phyloP scores from a whole-genome alignment of 2,113 vertebrate species.

The Aegotheles bennettii region DNA sequence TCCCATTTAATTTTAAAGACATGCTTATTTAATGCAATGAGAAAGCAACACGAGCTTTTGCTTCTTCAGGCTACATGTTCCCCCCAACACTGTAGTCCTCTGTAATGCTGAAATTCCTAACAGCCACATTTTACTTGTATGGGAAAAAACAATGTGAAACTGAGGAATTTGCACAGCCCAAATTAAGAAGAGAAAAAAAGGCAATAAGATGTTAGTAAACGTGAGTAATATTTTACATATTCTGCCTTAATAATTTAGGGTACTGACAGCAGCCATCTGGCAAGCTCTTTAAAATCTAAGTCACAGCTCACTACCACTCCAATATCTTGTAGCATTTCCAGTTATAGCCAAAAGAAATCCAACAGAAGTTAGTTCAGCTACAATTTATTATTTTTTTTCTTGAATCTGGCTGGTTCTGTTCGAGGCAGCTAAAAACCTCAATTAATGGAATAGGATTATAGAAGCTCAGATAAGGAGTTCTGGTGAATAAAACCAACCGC shows the following conservation, averaged over 20 bases:
- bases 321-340: neutral
- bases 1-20: neutral
- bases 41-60: neutral
- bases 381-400: neutral
- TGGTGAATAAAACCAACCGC: neutral
- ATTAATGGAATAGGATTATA: neutral
- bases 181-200: neutral
- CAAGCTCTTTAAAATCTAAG: neutral
- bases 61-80: neutral
- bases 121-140: neutral
- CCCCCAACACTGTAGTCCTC: neutral
- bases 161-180: neutral
- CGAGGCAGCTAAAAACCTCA: neutral
- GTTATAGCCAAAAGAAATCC: neutral
- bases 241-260: neutral
- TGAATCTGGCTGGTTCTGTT: neutral
- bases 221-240: neutral
- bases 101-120: neutral
- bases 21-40: neutral
- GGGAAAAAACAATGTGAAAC: neutral
- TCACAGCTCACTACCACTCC: neutral
- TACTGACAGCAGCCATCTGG: neutral
- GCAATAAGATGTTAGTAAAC: neutral
- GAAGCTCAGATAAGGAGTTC: neutral
- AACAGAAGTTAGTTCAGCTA: neutral